These are phyloP conservation scores for Alcedo atthis DNA, from an alignment of 2,797 vertebrate genomes.

Conservation along the genomic window DNA sequence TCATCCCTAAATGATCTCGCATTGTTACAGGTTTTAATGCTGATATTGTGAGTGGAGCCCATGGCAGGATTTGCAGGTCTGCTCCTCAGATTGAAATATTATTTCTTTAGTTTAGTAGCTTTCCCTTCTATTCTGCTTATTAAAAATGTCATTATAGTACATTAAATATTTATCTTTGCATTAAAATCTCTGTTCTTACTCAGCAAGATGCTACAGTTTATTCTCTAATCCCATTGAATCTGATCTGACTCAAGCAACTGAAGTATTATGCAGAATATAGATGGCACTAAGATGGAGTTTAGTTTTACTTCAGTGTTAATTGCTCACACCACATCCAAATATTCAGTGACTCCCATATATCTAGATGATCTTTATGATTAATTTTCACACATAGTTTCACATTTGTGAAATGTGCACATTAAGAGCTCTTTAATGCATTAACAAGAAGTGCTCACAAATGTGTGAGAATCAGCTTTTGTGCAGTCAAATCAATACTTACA, in stretches of 20 bases:
- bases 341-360: not conserved
- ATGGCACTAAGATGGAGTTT: not conserved
- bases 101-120: constrained; percentile 8
- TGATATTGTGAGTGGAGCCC: not conserved
- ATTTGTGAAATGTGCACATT: not conserved
- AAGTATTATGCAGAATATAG: not conserved
- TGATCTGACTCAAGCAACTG: not conserved
- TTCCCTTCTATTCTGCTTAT: not conserved
- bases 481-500: not conserved
- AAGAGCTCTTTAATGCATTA: not conserved
- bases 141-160: not conserved
- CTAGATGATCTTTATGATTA: not conserved
- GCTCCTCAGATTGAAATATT: not conserved
- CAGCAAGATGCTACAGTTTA: not conserved
- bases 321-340: not conserved
- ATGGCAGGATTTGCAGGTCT: not conserved
- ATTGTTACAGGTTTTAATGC: not conserved
- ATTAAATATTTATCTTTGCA: constrained; percentile 48
- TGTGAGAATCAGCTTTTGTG: not conserved
- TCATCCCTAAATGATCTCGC: not conserved
- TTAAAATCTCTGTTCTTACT: constrained; percentile 29
- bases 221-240: not conserved
- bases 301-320: not conserved
- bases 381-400: not conserved
- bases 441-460: not conserved